phyloP scores from a whole-genome alignment of 2,888 invertebrate species.

The Ophion slaviceki region DNA sequence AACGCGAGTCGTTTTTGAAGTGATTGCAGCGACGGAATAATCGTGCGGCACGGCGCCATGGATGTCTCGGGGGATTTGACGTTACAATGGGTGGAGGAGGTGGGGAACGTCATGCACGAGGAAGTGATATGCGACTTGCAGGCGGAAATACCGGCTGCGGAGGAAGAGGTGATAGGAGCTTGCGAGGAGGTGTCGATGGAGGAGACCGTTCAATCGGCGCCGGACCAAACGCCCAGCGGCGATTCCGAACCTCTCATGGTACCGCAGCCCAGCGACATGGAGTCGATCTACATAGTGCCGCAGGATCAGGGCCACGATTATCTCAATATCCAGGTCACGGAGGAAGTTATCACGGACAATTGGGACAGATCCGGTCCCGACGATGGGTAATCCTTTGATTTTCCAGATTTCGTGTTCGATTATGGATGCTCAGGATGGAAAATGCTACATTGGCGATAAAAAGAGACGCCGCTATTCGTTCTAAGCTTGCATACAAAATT shows the following conservation, averaged over 20 bases:
- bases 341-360: conserved; percentile 92
- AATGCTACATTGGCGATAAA: not conserved
- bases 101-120: conserved; percentile 83
- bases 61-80: conserved; percentile 80
- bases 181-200: conserved; percentile 84
- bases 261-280: conserved; percentile 82
- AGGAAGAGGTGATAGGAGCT: conserved; percentile 82
- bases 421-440: no score
- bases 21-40: conserved; percentile 79
- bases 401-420: not conserved
- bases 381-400: conserved; percentile 85
- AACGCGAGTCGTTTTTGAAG: conserved; percentile 66
- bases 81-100: conserved; percentile 82
- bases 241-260: conserved; percentile 81
- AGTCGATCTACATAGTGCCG: conserved; percentile 84
- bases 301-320: conserved; percentile 83
- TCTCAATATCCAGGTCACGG: conserved; percentile 87
- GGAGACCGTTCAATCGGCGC: conserved; percentile 78
- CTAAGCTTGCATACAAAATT: not conserved
- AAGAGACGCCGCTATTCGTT: not conserved
- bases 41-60: conserved; percentile 70
- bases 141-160: conserved; percentile 81
- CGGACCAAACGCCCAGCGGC: conserved; percentile 63
- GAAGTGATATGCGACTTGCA: conserved; percentile 86
- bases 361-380: conserved; percentile 91